Percentiles rank a stretch among this genome's conserved stretches.
phyloP scores from a whole-genome alignment of 2,888 invertebrate genomes.

The Drosophila longiperda region DNA sequence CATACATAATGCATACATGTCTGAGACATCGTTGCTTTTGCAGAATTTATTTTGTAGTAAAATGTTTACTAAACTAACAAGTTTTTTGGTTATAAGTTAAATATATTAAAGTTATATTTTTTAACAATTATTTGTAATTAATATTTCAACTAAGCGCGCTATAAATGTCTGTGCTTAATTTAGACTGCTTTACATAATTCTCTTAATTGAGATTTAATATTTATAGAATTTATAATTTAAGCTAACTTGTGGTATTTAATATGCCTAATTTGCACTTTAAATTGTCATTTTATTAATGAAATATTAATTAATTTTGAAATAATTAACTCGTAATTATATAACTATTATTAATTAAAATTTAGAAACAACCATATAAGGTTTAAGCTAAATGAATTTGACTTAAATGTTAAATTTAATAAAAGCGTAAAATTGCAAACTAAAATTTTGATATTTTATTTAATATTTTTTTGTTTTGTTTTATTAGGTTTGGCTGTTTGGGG shows the following conservation, averaged over 20 bases:
- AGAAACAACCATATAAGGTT: neutral
- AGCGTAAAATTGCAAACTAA: conserved; percentile 68
- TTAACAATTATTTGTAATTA: neutral
- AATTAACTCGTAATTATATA: too few species aligned
- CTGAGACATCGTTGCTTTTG: neutral
- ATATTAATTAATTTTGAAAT: neutral
- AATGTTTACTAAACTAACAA: neutral
- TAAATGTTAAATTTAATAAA: conserved; percentile 64
- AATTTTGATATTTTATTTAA: conserved; percentile 45
- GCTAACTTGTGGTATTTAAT: neutral
- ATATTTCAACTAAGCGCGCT: too few species aligned
- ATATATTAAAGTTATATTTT: neutral
- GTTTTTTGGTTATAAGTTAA: neutral
- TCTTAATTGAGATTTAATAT: neutral
- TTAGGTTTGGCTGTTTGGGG: conserved; percentile 22
- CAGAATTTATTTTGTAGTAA: neutral
- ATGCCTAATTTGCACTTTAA: neutral
- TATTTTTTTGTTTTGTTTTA: neutral
- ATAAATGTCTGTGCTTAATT: too few species aligned
- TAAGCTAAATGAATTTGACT: conserved; percentile 59
- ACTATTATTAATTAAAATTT: neutral
- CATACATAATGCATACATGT: neutral
- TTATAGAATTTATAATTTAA: too few species aligned
- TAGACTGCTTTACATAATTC: neutral
- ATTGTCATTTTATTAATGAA: neutral